Percentiles rank a stretch among this genome's conserved stretches.
phyloP scores from a whole-genome alignment of 35 echinoderm and acorn worm genomes.

The Apostichopus parvimensis region DNA sequence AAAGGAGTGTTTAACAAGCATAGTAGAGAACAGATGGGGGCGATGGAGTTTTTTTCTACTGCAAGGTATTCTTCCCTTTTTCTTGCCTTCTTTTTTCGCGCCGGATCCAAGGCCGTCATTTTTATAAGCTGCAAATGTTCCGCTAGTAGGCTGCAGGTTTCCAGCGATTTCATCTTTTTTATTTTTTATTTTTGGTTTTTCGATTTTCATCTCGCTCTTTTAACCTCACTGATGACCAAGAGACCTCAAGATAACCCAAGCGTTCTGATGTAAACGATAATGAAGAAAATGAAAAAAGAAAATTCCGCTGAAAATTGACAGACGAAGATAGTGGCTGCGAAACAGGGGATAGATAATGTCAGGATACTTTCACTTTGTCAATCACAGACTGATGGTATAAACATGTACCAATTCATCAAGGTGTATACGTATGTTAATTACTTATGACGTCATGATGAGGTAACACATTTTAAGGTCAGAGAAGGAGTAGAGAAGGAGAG shows the following conservation, averaged over 20 bases:
- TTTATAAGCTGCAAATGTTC: background rate
- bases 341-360: too few species aligned
- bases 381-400: background rate
- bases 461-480: too few species aligned
- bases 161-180: background rate
- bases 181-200: background rate
- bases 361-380: background rate
- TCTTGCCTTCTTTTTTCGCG: background rate
- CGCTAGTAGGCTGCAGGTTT: background rate
- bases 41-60: background rate
- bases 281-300: background rate
- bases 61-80: too few species aligned
- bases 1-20: conserved; percentile 44
- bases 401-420: too few species aligned
- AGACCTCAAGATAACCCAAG: too few species aligned
- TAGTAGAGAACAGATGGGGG: conserved; percentile 34
- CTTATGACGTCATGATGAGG: too few species aligned
- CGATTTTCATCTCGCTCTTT: background rate
- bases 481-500: too few species aligned
- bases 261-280: background rate
- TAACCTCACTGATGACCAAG: background rate
- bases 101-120: background rate
- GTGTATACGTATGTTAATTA: too few species aligned
- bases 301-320: background rate
- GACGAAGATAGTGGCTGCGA: background rate